Evolutionary conservation across 2,888 invertebrate genomes (phyloP).

Genomic region (Euproctis similis): DNA sequence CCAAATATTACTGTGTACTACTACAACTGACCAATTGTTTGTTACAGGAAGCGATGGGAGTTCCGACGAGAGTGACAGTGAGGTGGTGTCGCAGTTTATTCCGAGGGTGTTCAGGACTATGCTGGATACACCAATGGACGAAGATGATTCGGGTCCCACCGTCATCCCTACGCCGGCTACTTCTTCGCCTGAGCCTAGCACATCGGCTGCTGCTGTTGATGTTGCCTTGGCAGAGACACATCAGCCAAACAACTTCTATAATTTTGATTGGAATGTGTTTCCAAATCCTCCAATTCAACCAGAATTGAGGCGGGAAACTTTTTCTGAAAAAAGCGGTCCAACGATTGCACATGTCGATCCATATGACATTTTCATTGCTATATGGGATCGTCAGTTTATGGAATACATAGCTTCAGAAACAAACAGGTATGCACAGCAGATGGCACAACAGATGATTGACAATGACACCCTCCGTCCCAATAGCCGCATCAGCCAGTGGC

Average conservation of each 20-base stretch:
- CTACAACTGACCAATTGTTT: background rate
- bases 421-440: slow-evolving; percentile 1
- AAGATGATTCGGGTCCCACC: background rate
- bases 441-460: slow-evolving; percentile 2
- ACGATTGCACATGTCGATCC: slow-evolving; percentile 5
- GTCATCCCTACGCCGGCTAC: slow-evolving; percentile 1
- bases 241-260: slow-evolving; percentile 4
- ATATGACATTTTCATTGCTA: slow-evolving; percentile 8
- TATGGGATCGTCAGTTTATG: slow-evolving; percentile 1
- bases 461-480: slow-evolving; percentile 3
- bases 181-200: background rate
- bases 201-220: too few species aligned
- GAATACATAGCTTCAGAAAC: background rate
- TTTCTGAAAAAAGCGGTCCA: slow-evolving; percentile 16
- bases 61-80: background rate
- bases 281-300: slow-evolving; percentile 9
- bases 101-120: slow-evolving; percentile 1
- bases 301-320: slow-evolving; percentile 11
- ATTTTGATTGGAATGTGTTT: slow-evolving; percentile 9
- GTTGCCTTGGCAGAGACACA: too few species aligned
- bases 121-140: slow-evolving; percentile 1
- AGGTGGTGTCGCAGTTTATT: background rate
- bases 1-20: background rate
- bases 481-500: slow-evolving; percentile 13
- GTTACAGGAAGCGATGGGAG: background rate